Conservation (phyloP, 2,113 vertebrate species). For the Passer domesticus region DNA sequence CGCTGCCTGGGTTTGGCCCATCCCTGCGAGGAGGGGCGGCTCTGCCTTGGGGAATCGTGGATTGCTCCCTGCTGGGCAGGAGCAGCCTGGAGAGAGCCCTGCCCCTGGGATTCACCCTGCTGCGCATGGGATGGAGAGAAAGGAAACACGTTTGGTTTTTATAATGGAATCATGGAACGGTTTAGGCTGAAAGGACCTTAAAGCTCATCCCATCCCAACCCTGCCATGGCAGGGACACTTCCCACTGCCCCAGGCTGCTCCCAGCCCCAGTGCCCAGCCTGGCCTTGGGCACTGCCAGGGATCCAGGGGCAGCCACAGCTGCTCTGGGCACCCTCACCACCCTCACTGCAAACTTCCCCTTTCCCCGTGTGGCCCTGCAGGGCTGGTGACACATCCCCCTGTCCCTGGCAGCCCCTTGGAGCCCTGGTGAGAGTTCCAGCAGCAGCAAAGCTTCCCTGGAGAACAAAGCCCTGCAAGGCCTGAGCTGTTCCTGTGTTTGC, state of each 20-base stretch:
- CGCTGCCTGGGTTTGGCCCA: background rate
- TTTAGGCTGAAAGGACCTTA: background rate
- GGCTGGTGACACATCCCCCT: background rate
- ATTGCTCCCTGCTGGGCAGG: background rate
- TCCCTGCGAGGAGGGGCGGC: background rate
- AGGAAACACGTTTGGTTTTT: background rate
- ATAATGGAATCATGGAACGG: background rate
- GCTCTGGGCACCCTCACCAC: background rate
- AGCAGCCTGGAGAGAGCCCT: fast-evolving
- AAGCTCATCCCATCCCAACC: fast-evolving
- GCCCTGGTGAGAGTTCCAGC: background rate
- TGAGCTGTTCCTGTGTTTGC: background rate
- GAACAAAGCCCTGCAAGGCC: background rate
- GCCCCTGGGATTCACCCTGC: background rate
- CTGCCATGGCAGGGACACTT: background rate
- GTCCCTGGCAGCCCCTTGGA: background rate
- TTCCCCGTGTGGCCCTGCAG: background rate
- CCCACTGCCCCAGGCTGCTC: fast-evolving
- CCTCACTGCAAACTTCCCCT: background rate
- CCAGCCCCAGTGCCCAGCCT: fast-evolving
- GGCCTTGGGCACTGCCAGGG: background rate
- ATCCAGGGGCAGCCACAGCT: background rate
- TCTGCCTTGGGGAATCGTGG: background rate
- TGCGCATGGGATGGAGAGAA: background rate
- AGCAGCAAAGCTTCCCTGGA: background rate